These are phyloP conservation scores for Rhamphomyia laevipes DNA, from an alignment of 2,888 invertebrate species.

Conservation along the genomic window DNA sequence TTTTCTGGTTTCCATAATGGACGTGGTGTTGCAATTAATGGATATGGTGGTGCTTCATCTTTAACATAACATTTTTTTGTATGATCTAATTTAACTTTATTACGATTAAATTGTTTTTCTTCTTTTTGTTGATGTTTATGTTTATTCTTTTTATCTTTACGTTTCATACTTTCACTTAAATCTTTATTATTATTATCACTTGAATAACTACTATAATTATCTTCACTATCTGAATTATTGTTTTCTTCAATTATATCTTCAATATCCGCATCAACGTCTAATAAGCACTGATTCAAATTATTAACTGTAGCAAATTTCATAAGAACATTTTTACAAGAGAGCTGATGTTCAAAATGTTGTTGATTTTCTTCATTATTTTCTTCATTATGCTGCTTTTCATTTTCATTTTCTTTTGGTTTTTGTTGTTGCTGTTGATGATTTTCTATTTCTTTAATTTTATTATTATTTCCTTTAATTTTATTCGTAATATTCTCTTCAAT, in stretches of 20 bases:
- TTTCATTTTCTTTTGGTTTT: slow-evolving; percentile 5
- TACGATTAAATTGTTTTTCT: slow-evolving; percentile 34
- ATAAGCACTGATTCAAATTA: slow-evolving; percentile 38
- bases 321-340: not conserved
- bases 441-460: too few relatives aligned
- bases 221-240: slow-evolving; percentile 23
- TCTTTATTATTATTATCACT: slow-evolving; percentile 30
- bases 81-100: slow-evolving; percentile 36
- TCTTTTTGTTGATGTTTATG: slow-evolving; percentile 31
- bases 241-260: slow-evolving; percentile 35
- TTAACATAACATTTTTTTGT: slow-evolving; percentile 39
- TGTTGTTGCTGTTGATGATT: not conserved
- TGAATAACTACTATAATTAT: slow-evolving; percentile 25
- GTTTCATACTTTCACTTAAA: slow-evolving; percentile 34
- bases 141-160: slow-evolving; percentile 29
- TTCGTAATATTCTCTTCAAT: too few relatives aligned
- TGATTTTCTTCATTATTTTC: slow-evolving; percentile 13
- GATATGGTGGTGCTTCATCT: slow-evolving; percentile 43
- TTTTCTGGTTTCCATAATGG: slow-evolving; percentile 45
- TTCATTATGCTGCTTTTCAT: slow-evolving; percentile 5
- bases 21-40: slow-evolving; percentile 49
- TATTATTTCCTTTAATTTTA: too few relatives aligned
- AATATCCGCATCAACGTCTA: slow-evolving; percentile 37
- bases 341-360: slow-evolving; percentile 2
- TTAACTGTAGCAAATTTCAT: slow-evolving; percentile 39